Evolutionary conservation across 1,140 invertebrate genomes (phyloP).

Genomic region (Nephila pilipes): DNA sequence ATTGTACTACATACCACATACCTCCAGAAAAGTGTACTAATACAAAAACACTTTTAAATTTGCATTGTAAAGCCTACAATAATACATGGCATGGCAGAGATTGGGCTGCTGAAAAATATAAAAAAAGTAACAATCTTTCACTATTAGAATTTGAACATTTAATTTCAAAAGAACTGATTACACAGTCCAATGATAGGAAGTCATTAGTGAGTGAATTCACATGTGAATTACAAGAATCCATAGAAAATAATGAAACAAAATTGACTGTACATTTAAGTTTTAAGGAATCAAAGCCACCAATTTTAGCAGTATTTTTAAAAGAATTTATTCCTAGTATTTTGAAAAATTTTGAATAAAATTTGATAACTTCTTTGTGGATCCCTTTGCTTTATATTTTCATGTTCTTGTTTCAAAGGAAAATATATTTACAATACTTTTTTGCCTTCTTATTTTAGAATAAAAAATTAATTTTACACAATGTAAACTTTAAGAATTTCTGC

Average conservation of each 20-base stretch:
- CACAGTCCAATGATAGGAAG: not conserved
- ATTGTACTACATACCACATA: not conserved
- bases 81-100: slow-evolving; percentile 56
- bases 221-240: not conserved
- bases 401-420: too few relatives aligned
- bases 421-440: too few relatives aligned
- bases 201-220: slow-evolving; percentile 23
- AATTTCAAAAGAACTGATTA: slow-evolving; percentile 31
- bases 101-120: not conserved
- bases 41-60: slow-evolving; percentile 33
- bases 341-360: slow-evolving; percentile 25
- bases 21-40: not conserved
- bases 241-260: not conserved
- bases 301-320: slow-evolving; percentile 46
- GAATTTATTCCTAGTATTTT: slow-evolving; percentile 39
- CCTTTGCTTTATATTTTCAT: too few relatives aligned
- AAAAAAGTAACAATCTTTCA: not conserved
- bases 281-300: not conserved
- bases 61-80: slow-evolving; percentile 31
- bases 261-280: slow-evolving; percentile 22
- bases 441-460: too few relatives aligned
- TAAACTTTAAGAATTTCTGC: too few relatives aligned
- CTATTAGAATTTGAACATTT: slow-evolving; percentile 34
- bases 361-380: too few relatives aligned
- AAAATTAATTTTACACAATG: too few relatives aligned